A percentile compares a stretch with the other conserved stretches of the same genome.
Evolutionary conservation across 2,888 invertebrate genomes (phyloP).

Genomic region (Lithophane socia): DNA sequence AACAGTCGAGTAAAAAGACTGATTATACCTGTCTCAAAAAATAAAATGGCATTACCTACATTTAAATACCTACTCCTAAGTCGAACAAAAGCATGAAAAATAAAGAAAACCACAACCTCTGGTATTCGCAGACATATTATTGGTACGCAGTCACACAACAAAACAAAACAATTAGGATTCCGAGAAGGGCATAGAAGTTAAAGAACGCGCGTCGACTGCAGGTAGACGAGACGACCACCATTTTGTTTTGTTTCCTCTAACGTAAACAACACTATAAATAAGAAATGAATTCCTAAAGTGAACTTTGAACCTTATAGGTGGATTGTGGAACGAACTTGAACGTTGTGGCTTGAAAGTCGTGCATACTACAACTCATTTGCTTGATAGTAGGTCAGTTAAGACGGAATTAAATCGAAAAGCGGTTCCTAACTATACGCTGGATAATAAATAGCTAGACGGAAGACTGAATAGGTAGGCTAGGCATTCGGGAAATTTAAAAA

Average conservation of each 20-base stretch:
- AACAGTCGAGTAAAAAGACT: background rate
- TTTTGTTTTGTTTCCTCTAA: conserved; percentile 39
- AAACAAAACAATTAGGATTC: conserved; percentile 56
- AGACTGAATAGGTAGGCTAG: background rate
- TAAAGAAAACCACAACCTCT: background rate
- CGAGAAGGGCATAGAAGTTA: conserved; percentile 49
- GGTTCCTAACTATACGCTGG: background rate
- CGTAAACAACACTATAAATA: conserved; percentile 49
- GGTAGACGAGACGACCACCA: conserved; percentile 45
- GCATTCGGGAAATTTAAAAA: background rate
- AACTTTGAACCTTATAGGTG: conserved; percentile 36
- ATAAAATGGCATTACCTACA: too few relatives aligned
- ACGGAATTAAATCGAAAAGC: conserved; percentile 9
- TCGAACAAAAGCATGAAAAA: background rate
- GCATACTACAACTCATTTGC: conserved; percentile 27
- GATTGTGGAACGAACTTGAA: conserved; percentile 29
- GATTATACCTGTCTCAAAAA: background rate
- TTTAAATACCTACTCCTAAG: too few relatives aligned
- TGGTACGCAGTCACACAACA: background rate
- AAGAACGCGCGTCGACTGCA: conserved; percentile 43
- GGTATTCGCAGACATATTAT: conserved; percentile 10
- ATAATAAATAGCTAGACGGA: background rate
- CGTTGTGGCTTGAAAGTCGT: conserved; percentile 38
- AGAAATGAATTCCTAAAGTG: conserved; percentile 27
- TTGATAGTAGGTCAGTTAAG: conserved; percentile 37